Base-by-base conservation (phyloP, 2,797 vertebrate genomes). In the Tragelaphus oryx region DNA sequence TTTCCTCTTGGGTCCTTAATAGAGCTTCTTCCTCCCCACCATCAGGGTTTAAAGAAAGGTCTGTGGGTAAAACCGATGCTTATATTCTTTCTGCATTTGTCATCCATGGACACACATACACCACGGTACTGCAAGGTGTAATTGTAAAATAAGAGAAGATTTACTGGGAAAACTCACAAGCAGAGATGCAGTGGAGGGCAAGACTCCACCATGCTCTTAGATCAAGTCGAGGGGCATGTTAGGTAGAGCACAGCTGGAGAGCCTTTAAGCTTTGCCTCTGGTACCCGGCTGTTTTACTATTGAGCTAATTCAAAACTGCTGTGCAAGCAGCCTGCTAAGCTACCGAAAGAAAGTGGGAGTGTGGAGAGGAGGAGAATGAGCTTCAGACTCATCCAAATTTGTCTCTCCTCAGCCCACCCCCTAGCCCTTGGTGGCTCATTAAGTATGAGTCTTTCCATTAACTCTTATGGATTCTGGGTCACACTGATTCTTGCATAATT, bases 241-340 rank as follows among this genome's bases (percentile, higher is more conserved):
- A 44, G 37, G 13, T 44, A n/a, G n/a, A 96, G 20, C 89, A 87
- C 89, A 95, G 87, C 57, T 57, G 59, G 89, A 95, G n/a, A 24
- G 20, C 26, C 57, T 94, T 57, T 75, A 59, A 85, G 57, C 71
- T 89, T 65, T 89, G 59, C 57, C 84, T 68, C 80, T 28, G 11
- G 17, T 89, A 46, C 57, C 37, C 41, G 71, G 18, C 48, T 87
- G 30, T 76, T 89, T 96, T 78, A 46, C 57, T 79, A 33, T 18
- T 89, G 81, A 95, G 22, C 33, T 89, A 57, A 93, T 93, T 89
- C 87, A 96, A 91, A 93, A 81, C 54, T 95, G 48, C 62, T 93
- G 44, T 59, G 44, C 14, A 60, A 93, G 74, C 9, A 12, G 22
- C 41, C 84, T 96, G 30, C 65, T 86, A 85, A 86, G 44, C 75